Evolutionary conservation across 2,113 vertebrate genomes (phyloP), one percentile per base, ranked within the genome.

Genomic region (Microcebus lehilahytsara): DNA sequence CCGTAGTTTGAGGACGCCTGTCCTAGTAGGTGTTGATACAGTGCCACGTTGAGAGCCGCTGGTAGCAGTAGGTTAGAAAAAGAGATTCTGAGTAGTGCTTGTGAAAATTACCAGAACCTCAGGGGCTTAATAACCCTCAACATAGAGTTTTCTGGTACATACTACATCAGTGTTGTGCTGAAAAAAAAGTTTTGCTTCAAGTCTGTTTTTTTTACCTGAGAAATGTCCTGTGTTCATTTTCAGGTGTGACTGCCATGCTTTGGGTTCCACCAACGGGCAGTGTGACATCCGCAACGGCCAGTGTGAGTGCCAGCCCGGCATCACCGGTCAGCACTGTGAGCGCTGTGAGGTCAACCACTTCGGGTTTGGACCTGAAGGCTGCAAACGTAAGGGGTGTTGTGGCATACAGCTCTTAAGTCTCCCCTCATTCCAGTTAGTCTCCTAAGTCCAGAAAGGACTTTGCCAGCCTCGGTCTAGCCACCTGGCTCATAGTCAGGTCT

Each of bases 221-320:
- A 93, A 97, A 0, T 40, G 7, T 20, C 32, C 1, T 78, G 8
- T 94, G 30, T 37, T 85, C 37, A 30, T 87, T 92, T 49, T 0
- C 98, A 99, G 99, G 91, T 99, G 99, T 83, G 98, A 99, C 98
- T 99, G 99, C 96, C 99, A 99, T 0, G 97, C 99, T 0, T 97
- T 99, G 90, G 99, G 99, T 95, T 99, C 99, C 89, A 99, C 99
- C 42, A 99, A 99, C 0, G 99, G 99, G 0, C 99, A 99, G 96
- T 99, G 99, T 83, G 99, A 99, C 98, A 99, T 99, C 95, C 94
- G 0, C 0, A 99, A 89, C 0, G 99, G 99, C 25, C 99, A 99
- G 97, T 99, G 99, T 1, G 99, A 99, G 97, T 99, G 99, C 98
- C 99, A 99, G 97, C 99, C 99, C 0, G 99, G 99, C 0, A 95